Evolutionary conservation across 2,113 vertebrate genomes (phyloP), one percentile per base, ranked within the genome.

Genomic region (Capra hircus): DNA sequence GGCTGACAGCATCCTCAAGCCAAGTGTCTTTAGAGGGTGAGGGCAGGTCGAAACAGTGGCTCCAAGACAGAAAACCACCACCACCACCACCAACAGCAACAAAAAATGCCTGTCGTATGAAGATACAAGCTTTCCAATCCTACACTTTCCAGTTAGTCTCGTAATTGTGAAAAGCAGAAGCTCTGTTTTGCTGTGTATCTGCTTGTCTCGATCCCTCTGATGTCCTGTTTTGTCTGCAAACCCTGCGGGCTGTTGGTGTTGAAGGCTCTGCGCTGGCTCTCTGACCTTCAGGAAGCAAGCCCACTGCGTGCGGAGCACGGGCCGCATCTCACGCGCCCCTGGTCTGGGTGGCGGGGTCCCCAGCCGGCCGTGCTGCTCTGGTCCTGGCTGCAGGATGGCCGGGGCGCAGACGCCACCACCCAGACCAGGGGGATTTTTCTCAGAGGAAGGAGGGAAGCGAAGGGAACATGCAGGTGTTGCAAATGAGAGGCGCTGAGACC

Each of bases 221-320:
- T 0, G 48, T 57, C 15, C 36, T 53, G 59, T 33, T 33, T 36
- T 1, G 28, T 28, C 30, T 60, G 4, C 27, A 48, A 67, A 40
- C 15, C 33, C 25, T 5, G 2, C 0, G 19, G 25, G 23, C 15
- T 55, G 30, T 40, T 21, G 19, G 28, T 10, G 53, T 27, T 36
- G 57, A 55, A 57, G 40, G 21, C 1, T n/a, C 19, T 25, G 9
- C 27, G 8, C 2, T 25, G 53, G 60, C 52, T 53, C 74, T 16
- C 83, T 33, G 40, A 91, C 27, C 5, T 15, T 25, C 80, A 33
- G 90, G 11, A 77, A 36, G 71, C 43, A 23, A 14, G 1, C 27
- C 33, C 10, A 8, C 17, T 0, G 59, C 0, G 5, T 1, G 1
- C 1, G 12, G 28, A 45, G n/a, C 27, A 5, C 0, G 33, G 40